Percentiles rank a stretch among this genome's conserved stretches.
Conservation (phyloP, 2,888 invertebrate genomes). For the Arctia plantaginis region DNA sequence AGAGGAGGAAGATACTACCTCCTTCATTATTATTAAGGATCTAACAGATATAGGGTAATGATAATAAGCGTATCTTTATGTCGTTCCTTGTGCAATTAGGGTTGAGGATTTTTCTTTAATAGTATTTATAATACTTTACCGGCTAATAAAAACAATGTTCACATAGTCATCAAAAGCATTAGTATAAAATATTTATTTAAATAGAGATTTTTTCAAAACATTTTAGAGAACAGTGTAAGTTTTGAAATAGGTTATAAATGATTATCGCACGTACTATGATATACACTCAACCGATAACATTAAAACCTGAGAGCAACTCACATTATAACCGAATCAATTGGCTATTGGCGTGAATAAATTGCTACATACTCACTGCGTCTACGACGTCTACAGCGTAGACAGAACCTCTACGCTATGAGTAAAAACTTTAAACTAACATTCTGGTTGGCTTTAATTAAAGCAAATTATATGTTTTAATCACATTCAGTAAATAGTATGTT, state of each 20-base stretch:
- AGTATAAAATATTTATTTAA: background rate
- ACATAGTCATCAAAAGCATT: background rate
- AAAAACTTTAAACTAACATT: constrained; percentile 6
- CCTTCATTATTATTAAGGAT: too few species aligned
- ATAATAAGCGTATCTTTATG: too few species aligned
- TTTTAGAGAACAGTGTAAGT: background rate
- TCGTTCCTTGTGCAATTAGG: too few species aligned
- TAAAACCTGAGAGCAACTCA: background rate
- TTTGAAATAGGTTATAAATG: background rate
- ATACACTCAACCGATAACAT: background rate
- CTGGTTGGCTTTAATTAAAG: background rate
- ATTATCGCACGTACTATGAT: background rate
- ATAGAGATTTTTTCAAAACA: background rate
- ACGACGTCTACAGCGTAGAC: constrained; percentile 6
- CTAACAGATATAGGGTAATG: too few species aligned
- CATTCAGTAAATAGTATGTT: background rate
- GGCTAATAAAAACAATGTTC: too few species aligned
- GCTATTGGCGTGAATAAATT: background rate
- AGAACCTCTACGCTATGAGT: constrained; percentile 8
- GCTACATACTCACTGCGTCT: background rate
- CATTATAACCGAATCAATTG: background rate
- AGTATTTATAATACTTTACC: too few species aligned
- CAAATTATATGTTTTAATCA: background rate
- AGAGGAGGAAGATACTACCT: too few species aligned
- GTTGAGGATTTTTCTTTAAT: too few species aligned